Conservation (phyloP, 2,888 invertebrate genomes). For the Periphyllus acericola region DNA sequence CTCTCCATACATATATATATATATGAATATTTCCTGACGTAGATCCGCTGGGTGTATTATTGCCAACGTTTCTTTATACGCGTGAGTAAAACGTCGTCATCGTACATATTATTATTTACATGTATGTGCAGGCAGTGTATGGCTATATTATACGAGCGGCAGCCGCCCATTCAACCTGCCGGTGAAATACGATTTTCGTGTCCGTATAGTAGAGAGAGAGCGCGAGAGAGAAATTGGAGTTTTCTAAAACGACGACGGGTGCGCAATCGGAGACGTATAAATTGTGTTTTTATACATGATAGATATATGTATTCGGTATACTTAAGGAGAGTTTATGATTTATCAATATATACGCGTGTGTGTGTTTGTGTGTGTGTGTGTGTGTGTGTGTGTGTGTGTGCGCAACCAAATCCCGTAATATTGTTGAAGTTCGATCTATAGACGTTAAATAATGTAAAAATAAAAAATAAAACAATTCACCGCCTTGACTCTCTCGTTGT, state of each 20-base stretch:
- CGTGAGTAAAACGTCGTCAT: neutral
- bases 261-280: constrained; percentile 9
- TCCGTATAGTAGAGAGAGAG: neutral
- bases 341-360: neutral
- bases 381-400: neutral
- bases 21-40: neutral
- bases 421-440: neutral
- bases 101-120: neutral
- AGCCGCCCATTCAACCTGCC: neutral
- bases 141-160: neutral
- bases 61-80: neutral
- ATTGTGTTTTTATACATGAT: neutral
- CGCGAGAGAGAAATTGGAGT: neutral
- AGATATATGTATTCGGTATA: neutral
- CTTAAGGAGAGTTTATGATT: neutral
- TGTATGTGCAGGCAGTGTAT: neutral
- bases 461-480: neutral
- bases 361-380: neutral
- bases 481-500: neutral
- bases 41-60: neutral
- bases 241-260: constrained; percentile 1
- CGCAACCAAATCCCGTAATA: neutral
- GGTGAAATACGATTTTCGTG: constrained; percentile 8
- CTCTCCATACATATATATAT: neutral
- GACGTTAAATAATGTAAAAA: neutral